Percentiles rank a stretch among this genome's conserved stretches.
These are phyloP conservation scores for Drosophila quadrilineata DNA, from an alignment of 1,140 invertebrate species.

Conservation along the genomic window DNA sequence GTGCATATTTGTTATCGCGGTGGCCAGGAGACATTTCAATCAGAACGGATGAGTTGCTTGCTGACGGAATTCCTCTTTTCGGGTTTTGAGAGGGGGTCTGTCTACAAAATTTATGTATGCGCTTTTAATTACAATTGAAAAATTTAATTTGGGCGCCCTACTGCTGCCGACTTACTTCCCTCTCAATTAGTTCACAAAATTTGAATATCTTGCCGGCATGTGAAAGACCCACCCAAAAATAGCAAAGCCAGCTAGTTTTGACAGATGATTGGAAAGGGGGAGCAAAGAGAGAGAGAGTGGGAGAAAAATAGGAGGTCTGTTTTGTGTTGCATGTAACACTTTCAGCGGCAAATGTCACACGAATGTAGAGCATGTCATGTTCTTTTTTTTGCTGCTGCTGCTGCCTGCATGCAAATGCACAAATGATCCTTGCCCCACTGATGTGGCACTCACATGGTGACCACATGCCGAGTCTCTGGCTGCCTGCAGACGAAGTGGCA, in stretches of 20 bases:
- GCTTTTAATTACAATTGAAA: slow-evolving; percentile 47
- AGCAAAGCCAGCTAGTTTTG: slow-evolving; percentile 12
- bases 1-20: background rate
- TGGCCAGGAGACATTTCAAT: background rate
- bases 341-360: slow-evolving; percentile 61
- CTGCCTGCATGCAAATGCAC: slow-evolving; percentile 53
- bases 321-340: slow-evolving; percentile 65
- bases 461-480: slow-evolving; percentile 75
- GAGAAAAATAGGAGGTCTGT: no score
- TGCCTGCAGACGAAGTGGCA: slow-evolving; percentile 21
- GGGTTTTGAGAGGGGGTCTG: background rate
- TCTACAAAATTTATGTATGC: slow-evolving; percentile 16
- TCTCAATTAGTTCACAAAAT: slow-evolving; percentile 39
- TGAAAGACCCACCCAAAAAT: no score
- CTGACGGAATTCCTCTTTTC: slow-evolving; percentile 12
- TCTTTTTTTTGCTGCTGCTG: slow-evolving; percentile 41
- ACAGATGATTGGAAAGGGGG: no score
- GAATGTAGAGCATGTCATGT: slow-evolving; percentile 74
- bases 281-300: no score
- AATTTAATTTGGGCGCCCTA: slow-evolving; percentile 34
- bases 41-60: slow-evolving; percentile 8
- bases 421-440: background rate
- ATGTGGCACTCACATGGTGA: slow-evolving; percentile 35
- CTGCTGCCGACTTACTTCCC: slow-evolving; percentile 15
- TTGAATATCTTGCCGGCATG: slow-evolving; percentile 6